Evolutionary conservation across 2,888 invertebrate genomes (phyloP), one percentile per base, ranked within the genome.

Genomic region (Drosophila ochracea): DNA sequence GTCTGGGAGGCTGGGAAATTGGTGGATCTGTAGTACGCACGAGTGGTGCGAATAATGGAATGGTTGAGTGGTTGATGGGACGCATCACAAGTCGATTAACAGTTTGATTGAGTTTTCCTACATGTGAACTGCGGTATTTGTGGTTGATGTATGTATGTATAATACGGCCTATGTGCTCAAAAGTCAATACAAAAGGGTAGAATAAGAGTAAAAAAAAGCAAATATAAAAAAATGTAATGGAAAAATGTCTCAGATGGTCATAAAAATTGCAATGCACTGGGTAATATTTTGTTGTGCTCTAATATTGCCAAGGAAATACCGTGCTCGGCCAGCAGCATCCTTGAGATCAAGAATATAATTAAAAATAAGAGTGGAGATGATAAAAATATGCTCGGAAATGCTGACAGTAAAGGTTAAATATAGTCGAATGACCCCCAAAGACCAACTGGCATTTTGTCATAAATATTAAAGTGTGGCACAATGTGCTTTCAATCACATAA

Each of bases 401-500:
- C 55, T 60, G 65, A 16, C 62, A 62, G 63, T 19, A 62, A 49
- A 69, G 71, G 55, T 64, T 66, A 70, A 78, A 69, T 61, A 64
- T 63, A 65, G 65, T 67, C 68, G 41, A 47, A 59, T 47, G 49
- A 47, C 28, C 43, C 50, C 54, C 53, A 75, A 73, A 73, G 82
- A 73, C 64, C 78, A 73, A 81, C 72, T 82, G 90, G 77, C 82
- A 83, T 81, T 81, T 82, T 91, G 89, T 82, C 89, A 91, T 91
- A 91, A 90, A 91, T 91, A 91, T 91, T 84, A 79, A 88, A 89
- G 80, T 80, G 73, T 67, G 74, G 72, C 84, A 87, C 80, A 78
- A 84, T 76, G 73, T 70, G 66, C 78, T 72, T 78, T 78, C 82
- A 80, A 84, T 85, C 84, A 81, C 66, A 84, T 68, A 82, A 82